These are phyloP conservation scores for Cryptotermes secundus DNA, from an alignment of 1,140 invertebrate species.

Conservation along the genomic window DNA sequence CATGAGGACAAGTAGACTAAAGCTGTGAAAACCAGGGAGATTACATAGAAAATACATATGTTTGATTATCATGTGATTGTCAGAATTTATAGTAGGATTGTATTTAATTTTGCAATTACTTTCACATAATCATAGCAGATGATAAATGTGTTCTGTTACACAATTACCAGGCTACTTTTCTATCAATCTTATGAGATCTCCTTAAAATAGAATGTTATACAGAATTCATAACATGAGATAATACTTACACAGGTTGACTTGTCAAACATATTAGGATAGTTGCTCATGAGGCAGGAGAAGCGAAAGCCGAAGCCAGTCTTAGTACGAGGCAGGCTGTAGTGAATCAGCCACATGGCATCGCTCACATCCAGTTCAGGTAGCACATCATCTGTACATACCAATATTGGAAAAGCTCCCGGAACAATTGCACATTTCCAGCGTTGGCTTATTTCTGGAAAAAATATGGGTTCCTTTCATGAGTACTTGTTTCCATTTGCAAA, in stretches of 20 bases:
- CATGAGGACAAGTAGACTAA: too few species aligned
- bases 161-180: too few species aligned
- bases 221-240: not conserved
- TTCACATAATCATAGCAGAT: too few species aligned
- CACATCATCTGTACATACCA: slow-evolving; percentile 49
- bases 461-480: not conserved
- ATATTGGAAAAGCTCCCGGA: slow-evolving; percentile 41
- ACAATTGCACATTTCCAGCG: not conserved
- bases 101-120: too few species aligned
- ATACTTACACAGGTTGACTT: slow-evolving; percentile 41
- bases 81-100: too few species aligned
- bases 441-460: not conserved
- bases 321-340: slow-evolving; percentile 45
- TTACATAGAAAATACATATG: too few species aligned
- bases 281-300: slow-evolving; percentile 48
- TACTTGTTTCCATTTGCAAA: too few species aligned
- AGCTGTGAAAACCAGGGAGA: too few species aligned
- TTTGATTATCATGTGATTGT: too few species aligned
- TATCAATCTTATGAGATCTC: too few species aligned
- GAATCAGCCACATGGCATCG: slow-evolving; percentile 48
- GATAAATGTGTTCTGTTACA: too few species aligned
- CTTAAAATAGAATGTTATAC: too few species aligned
- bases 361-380: slow-evolving; percentile 45
- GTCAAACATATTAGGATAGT: slow-evolving; percentile 36
- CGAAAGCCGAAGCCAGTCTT: slow-evolving; percentile 47